phyloP scores from a whole-genome alignment of 1,140 invertebrate genomes.

The Drosophila ercepeae region DNA sequence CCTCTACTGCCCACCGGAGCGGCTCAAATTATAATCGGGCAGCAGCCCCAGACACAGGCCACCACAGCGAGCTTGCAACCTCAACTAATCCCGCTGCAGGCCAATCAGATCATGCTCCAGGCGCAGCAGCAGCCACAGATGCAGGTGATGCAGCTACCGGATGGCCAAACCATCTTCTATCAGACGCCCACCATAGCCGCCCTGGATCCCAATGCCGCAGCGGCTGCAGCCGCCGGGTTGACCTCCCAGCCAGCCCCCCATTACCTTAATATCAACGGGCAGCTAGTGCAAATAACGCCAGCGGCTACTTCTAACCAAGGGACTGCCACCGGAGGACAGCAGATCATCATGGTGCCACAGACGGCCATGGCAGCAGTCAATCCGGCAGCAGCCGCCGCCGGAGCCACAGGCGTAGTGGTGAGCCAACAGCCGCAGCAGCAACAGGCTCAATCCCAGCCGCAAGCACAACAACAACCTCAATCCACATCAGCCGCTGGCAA shows the following conservation, averaged over 20 bases:
- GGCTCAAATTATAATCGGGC: constrained; percentile 76
- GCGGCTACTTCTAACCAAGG: constrained; percentile 51
- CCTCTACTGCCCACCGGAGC: constrained; percentile 64
- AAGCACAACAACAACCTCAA: constrained; percentile 38
- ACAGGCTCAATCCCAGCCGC: constrained; percentile 27
- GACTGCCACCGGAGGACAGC: constrained; percentile 50
- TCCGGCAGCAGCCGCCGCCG: constrained; percentile 84
- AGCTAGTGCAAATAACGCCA: constrained; percentile 88
- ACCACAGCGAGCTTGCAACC: constrained; percentile 40
- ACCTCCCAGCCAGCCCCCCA: constrained; percentile 85
- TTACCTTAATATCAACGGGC: constrained; percentile 91
- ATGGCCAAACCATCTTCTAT: constrained; percentile 97
- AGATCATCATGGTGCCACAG: constrained; percentile 81
- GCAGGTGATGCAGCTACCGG: constrained; percentile 94
- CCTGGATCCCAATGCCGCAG: constrained; percentile 55
- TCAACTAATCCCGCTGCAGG: constrained; percentile 70
- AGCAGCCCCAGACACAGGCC: constrained; percentile 54
- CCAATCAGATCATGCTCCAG: constrained; percentile 79
- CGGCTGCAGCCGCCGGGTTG: constrained; percentile 39
- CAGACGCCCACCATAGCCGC: constrained; percentile 84
- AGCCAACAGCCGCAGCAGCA: constrained; percentile 53
- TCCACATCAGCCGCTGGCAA: constrained; percentile 5
- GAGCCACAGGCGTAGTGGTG: constrained; percentile 25
- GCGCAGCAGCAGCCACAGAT: constrained; percentile 86
- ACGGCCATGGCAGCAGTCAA: constrained; percentile 80